Base-by-base conservation (phyloP, 1,140 invertebrate genomes). In the Pseudobourletiella spinata region DNA sequence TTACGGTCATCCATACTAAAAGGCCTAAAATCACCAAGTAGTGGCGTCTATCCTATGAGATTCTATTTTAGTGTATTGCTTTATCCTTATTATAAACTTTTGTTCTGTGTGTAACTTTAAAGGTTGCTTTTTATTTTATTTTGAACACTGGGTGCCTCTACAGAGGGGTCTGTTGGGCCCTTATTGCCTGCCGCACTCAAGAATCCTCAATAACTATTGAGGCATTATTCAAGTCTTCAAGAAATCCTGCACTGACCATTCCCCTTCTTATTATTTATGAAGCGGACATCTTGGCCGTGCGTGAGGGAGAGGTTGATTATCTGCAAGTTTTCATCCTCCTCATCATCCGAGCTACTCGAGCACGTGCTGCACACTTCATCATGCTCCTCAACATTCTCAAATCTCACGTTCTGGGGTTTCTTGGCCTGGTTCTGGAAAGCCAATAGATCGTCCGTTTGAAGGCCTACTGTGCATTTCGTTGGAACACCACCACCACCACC, bases 281-380 rank as follows among this genome's bases (percentile, higher is more conserved):
- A 55, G 14, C 4, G 28, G 3, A 55, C 22, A 3, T 35, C 52
- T 18, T 16, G 52, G 6, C 24, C 24, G 22, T 48, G 16, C 6
- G 46, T 48, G 24, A 25, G 46, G 18, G 46, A 15, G 8, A 48
- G 18, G 24, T 25, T 48, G 16, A 48, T 6, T 6, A 48, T 15
- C 11, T 48, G 8, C 16, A 20, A 11, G 18, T 48, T 22, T 18
- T 48, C 46, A 6, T 48, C 29, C 8, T 55, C 52, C 2, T 55
- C 52, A 39, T 55, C 52, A 29, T 11, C 14, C 3, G 2, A 3
- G 22, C 52, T 55, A 28, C 11, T 16, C 14, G 26, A 32, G 26
- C 52, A 55, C 30, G 52, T 55, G 20, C 52, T 55, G 29, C 52
- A 55, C 8, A 16, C 52, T 8, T 54, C 50, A 35, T 55, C 52